These are phyloP conservation scores for Mesaphorura yosii DNA, from an alignment of 1,140 invertebrate species.

Conservation along the genomic window DNA sequence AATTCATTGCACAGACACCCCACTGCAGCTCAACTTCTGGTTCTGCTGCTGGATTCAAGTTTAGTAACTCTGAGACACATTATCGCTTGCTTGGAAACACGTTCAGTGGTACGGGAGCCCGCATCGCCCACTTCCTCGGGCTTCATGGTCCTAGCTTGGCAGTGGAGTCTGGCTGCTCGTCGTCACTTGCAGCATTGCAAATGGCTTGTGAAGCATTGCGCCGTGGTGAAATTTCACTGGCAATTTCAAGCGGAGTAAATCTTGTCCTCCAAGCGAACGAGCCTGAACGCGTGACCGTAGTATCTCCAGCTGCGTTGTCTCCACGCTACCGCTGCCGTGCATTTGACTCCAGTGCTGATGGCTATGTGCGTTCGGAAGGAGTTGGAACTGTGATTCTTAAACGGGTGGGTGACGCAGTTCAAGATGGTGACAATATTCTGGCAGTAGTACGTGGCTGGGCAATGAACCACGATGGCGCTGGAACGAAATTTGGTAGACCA, in stretches of 20 bases:
- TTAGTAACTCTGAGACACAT: not conserved
- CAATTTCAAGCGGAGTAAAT: conserved; percentile 7
- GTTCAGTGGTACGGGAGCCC: not conserved
- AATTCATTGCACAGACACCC: too few relatives aligned
- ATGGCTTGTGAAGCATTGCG: conserved; percentile 6
- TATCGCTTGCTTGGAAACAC: conserved; percentile 11
- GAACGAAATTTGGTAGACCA: conserved; percentile 7
- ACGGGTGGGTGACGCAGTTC: conserved; percentile 4
- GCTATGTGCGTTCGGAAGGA: conserved; percentile 12
- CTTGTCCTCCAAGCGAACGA: not conserved
- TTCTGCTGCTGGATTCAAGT: not conserved
- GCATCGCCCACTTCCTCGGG: conserved; percentile 3
- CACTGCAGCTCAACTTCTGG: too few relatives aligned
- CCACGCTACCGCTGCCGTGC: conserved; percentile 1
- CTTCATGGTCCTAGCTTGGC: conserved; percentile 8
- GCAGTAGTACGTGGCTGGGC: conserved; percentile 8
- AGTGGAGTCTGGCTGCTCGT: conserved; percentile 5
- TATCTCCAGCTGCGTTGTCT: not conserved
- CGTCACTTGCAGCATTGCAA: conserved; percentile 6
- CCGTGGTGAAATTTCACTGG: not conserved
- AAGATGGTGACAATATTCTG: conserved; percentile 11
- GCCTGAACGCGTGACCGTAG: too few relatives aligned
- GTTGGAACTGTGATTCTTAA: conserved; percentile 8
- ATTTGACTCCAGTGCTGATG: conserved; percentile 12
- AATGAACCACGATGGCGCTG: conserved; percentile 5